Percentiles rank a stretch among this genome's conserved stretches.
Conservation (phyloP, 1,140 invertebrate genomes). For the Melitaea cinxia region DNA sequence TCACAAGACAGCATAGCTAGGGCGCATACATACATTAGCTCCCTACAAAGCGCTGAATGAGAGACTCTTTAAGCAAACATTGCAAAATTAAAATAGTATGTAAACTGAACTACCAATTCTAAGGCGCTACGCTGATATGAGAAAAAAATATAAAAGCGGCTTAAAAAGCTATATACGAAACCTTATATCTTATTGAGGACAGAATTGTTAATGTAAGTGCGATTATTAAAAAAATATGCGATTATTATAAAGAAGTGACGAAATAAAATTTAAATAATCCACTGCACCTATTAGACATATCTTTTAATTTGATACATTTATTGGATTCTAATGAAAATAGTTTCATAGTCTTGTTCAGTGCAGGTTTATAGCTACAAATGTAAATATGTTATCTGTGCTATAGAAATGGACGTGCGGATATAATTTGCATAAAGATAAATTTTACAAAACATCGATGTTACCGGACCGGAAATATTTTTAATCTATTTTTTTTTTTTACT, state of each 20-base stretch:
- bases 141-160: not conserved
- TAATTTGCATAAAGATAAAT: not conserved
- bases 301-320: no score
- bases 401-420: conserved; percentile 15
- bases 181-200: not conserved
- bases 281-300: not conserved
- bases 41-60: no score
- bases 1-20: conserved; percentile 1
- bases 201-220: conserved; percentile 27
- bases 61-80: no score
- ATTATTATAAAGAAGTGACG: not conserved
- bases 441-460: not conserved
- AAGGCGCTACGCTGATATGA: no score
- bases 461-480: not conserved
- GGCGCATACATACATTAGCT: no score
- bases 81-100: no score
- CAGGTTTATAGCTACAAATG: not conserved
- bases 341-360: not conserved
- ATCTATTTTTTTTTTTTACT: not conserved
- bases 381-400: conserved; percentile 12
- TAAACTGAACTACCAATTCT: no score
- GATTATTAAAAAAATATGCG: conserved; percentile 5
- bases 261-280: not conserved
- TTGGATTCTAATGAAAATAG: not conserved
- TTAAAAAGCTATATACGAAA: not conserved